Conservation (phyloP, 2,888 invertebrate genomes). For the Tricholauxania praeusta region DNA sequence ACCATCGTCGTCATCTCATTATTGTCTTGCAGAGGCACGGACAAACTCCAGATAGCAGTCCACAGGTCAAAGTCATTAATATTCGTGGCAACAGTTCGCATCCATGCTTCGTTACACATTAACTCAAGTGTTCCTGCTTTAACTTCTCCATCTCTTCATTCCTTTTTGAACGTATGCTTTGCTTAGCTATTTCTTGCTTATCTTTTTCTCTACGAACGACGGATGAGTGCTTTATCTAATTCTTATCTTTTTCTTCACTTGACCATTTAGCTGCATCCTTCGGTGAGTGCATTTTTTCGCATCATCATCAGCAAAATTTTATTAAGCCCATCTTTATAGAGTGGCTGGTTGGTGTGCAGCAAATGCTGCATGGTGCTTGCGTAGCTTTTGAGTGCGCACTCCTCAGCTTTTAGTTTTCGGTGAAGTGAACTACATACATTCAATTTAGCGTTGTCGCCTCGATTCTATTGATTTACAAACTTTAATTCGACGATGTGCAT, state of each 20-base stretch:
- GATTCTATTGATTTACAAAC: slow-evolving; percentile 25
- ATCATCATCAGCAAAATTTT: too few relatives aligned
- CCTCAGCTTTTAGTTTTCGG: neutral
- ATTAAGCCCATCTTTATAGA: too few relatives aligned
- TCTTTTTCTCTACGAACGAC: neutral
- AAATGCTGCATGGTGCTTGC: too few relatives aligned
- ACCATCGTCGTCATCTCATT: neutral
- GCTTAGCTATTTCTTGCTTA: neutral
- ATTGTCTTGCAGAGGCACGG: neutral
- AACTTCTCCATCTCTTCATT: neutral
- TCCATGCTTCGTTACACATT: slow-evolving; percentile 28
- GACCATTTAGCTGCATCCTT: slow-evolving; percentile 25
- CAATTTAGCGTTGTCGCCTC: slow-evolving; percentile 18
- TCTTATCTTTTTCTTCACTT: slow-evolving; percentile 20
- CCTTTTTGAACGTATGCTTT: neutral
- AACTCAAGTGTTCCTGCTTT: slow-evolving; percentile 26
- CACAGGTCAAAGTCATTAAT: slow-evolving; percentile 35
- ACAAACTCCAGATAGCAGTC: neutral
- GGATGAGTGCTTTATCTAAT: slow-evolving; percentile 4
- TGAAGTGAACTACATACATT: slow-evolving; percentile 4
- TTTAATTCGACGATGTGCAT: too few relatives aligned
- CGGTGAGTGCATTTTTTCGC: too few relatives aligned
- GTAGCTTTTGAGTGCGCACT: neutral
- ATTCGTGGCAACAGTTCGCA: slow-evolving; percentile 33
- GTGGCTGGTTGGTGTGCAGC: too few relatives aligned